Base-by-base conservation (phyloP, 1,140 invertebrate genomes). In the Drosophila willistoni region DNA sequence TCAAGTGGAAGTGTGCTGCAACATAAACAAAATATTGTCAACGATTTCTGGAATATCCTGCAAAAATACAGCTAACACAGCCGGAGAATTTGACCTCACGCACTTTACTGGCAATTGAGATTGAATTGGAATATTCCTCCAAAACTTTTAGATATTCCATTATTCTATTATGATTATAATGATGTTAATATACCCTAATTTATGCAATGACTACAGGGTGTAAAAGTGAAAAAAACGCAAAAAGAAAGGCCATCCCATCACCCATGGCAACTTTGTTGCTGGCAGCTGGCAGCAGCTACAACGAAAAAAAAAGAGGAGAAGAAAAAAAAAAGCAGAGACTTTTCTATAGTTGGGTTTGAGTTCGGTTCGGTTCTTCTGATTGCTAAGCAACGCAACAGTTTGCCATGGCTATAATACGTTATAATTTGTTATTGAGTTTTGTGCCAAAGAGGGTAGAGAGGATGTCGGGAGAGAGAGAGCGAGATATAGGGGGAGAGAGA, bases 341-440 rank as follows among this genome's bases (percentile, higher is more conserved):
- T 60, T 51, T 63, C 29, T 44, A 61, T 42, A 55, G 64, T 56
- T 77, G 60, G 47, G 68, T 47, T 54, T 64, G 73, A 34, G 59
- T 47, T 59, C 57, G 62, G 64, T 61, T 56, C 60, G 44, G 44
- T 51, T 51, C 44, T 51, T 56, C 68, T 73, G 71, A 85, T 90
- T 89, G 81, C 85, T 90, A 76, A 81, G 90, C 90, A 91, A 91
- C 90, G 90, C 90, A 91, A 91, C 90, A 91, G 90, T 91, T 91
- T 91, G 90, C 85, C 90, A 91, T 91, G 80, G 90, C 86, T 91
- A 91, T 91, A 91, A 91, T 91, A 91, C 85, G 77, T 90, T 90
- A 85, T 91, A 91, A 91, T 91, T 91, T 91, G 90, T 90, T 90
- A 90, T 90, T 90, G 87, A 90, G 87, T 90, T 90, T 90, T 90